Evolutionary conservation across 2,888 invertebrate genomes (phyloP).

Genomic region (Hoplodrina blanda): DNA sequence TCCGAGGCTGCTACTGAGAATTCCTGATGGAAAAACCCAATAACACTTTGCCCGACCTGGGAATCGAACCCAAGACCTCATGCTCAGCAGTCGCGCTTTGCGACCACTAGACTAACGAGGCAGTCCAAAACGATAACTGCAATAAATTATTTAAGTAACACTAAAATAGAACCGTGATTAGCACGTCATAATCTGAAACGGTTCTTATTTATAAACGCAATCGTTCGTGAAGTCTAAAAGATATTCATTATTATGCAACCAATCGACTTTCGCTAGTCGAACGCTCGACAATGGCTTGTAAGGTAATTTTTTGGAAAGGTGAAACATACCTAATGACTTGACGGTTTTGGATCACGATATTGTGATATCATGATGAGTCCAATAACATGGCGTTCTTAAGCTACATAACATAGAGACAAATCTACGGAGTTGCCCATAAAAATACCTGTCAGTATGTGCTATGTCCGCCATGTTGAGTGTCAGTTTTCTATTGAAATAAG

Average conservation of each 20-base stretch:
- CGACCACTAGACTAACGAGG: too few species aligned
- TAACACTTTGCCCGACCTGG: too few species aligned
- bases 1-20: too few species aligned
- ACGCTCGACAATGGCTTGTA: conserved; percentile 18
- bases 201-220: neutral
- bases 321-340: conserved; percentile 33
- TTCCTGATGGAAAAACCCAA: too few species aligned
- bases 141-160: neutral
- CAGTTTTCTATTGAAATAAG: too few species aligned
- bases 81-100: too few species aligned
- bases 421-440: neutral
- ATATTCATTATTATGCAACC: conserved; percentile 21
- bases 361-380: conserved; percentile 4
- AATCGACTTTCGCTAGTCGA: conserved; percentile 35
- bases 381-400: neutral
- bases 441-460: neutral
- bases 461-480: neutral
- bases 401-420: neutral
- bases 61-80: too few species aligned
- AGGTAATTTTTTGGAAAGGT: conserved; percentile 34
- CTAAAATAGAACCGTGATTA: neutral
- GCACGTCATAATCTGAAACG: neutral
- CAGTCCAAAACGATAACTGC: neutral
- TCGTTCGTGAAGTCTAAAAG: neutral
- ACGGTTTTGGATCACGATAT: neutral